phyloP scores from a whole-genome alignment of 2,888 invertebrate species.

The Drosophila anomelani region DNA sequence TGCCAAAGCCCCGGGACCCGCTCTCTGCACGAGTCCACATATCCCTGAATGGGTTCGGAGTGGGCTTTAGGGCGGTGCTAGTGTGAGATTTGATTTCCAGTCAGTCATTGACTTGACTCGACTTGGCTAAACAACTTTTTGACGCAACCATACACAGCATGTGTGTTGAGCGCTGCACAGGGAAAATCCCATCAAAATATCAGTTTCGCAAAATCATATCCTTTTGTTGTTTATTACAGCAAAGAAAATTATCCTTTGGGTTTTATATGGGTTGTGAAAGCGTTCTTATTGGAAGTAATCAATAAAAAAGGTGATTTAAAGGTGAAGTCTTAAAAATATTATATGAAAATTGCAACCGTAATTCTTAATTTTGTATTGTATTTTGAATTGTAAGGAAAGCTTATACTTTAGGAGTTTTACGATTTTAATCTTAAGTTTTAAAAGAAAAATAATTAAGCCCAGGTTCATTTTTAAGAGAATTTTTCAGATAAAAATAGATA shows the following conservation, averaged over 20 bases:
- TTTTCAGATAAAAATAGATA: too few relatives aligned
- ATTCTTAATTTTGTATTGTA: too few relatives aligned
- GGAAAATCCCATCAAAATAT: conserved; percentile 15
- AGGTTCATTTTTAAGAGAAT: too few relatives aligned
- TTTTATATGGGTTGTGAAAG: neutral
- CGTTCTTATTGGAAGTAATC: neutral
- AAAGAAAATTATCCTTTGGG: neutral
- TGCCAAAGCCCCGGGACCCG: conserved; percentile 25
- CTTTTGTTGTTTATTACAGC: conserved; percentile 7
- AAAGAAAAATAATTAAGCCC: too few relatives aligned
- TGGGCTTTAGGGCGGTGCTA: conserved; percentile 1
- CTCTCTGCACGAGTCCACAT: conserved; percentile 40
- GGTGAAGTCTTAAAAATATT: neutral
- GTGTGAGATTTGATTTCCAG: conserved; percentile 67
- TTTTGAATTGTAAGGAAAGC: too few relatives aligned
- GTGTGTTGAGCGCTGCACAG: conserved; percentile 13
- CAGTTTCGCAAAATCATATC: conserved; percentile 7
- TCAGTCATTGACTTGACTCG: conserved; percentile 54
- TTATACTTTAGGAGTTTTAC: too few relatives aligned
- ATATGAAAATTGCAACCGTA: neutral
- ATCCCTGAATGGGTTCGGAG: conserved; percentile 18
- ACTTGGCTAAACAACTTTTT: conserved; percentile 57
- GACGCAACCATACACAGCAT: conserved; percentile 13
- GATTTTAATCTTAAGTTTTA: too few relatives aligned
- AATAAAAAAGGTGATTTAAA: neutral